A percentile compares a stretch with the other conserved stretches of the same genome.
Conservation (phyloP, 2,888 invertebrate genomes). For the Chaitophorus viminalis region DNA sequence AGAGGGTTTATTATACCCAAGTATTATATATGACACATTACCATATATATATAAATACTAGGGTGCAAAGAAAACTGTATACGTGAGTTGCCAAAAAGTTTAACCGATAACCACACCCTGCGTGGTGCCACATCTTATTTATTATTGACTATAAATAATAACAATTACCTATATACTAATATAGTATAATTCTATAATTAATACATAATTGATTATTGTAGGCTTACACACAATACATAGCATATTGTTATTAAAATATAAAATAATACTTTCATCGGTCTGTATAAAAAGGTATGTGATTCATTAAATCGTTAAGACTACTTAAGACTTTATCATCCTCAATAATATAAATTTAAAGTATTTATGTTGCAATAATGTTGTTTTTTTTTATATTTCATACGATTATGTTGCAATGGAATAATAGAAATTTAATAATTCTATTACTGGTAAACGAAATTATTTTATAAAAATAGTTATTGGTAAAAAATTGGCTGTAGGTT, state of each 20-base stretch:
- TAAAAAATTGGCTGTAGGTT: too few relatives aligned
- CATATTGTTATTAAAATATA: background rate
- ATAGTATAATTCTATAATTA: too few relatives aligned
- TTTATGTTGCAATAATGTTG: background rate
- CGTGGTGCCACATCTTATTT: background rate
- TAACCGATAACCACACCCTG: conserved; percentile 42
- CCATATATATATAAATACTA: too few relatives aligned
- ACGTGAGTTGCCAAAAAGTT: conserved; percentile 4
- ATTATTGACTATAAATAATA: conserved; percentile 4
- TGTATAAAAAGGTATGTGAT: background rate
- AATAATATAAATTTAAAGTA: background rate
- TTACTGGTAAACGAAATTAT: background rate
- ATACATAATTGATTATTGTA: background rate
- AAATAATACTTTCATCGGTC: background rate
- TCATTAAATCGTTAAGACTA: background rate
- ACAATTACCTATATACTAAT: background rate
- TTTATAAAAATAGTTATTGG: too few relatives aligned
- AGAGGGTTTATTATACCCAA: conserved; percentile 1
- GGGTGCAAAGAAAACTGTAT: conserved; percentile 2
- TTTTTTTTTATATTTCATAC: background rate
- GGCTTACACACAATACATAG: background rate
- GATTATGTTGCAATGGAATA: background rate
- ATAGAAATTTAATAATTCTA: background rate
- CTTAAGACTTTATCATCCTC: background rate
- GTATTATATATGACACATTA: background rate